Percentiles rank a stretch among this genome's conserved stretches.
phyloP scores from a whole-genome alignment of 2,888 invertebrate species.

The Eupithecia insigniata region DNA sequence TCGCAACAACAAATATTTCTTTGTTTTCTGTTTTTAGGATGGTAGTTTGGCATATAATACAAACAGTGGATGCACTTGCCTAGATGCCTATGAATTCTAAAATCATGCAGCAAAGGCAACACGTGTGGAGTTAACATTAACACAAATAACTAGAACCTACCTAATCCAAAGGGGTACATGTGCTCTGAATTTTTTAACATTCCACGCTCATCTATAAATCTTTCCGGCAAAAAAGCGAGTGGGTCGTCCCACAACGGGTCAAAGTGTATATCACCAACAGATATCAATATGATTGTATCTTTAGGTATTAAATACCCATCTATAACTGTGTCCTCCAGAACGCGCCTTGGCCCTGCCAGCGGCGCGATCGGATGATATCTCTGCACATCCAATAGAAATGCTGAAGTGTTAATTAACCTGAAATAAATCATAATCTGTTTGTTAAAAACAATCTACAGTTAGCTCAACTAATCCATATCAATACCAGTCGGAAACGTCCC shows the following conservation, averaged over 20 bases:
- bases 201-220: slow-evolving; percentile 85
- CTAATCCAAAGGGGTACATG: slow-evolving; percentile 87
- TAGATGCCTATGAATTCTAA: background rate
- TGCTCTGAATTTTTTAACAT: slow-evolving; percentile 80
- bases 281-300: slow-evolving; percentile 82
- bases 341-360: slow-evolving; percentile 80
- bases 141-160: slow-evolving; percentile 70
- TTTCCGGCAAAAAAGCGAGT: slow-evolving; percentile 84
- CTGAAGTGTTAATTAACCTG: slow-evolving; percentile 80
- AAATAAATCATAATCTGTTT: slow-evolving; percentile 45
- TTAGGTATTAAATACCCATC: slow-evolving; percentile 76
- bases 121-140: background rate
- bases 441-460: no score
- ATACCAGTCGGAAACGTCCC: no score
- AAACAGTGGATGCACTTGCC: background rate
- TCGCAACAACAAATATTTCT: no score
- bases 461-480: no score
- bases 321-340: slow-evolving; percentile 63
- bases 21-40: no score
- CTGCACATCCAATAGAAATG: slow-evolving; percentile 84
- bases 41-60: no score
- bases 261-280: slow-evolving; percentile 79
- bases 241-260: slow-evolving; percentile 85
- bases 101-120: background rate
- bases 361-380: slow-evolving; percentile 83